phyloP scores from a whole-genome alignment of 2,797 vertebrate genomes.

The Emydoidea blandingii region DNA sequence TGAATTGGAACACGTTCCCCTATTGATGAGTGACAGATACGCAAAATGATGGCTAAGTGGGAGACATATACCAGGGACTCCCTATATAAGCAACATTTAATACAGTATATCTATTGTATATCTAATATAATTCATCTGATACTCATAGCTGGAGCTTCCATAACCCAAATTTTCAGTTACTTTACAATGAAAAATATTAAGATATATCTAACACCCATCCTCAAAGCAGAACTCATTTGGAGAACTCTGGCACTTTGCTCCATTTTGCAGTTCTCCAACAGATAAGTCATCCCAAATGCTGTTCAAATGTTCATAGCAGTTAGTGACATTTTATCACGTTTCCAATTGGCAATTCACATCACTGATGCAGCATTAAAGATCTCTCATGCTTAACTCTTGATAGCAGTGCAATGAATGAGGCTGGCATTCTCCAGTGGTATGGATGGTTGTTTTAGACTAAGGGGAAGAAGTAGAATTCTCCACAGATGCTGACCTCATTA shows the following conservation, averaged over 20 bases:
- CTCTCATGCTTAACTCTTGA: constrained; percentile 18
- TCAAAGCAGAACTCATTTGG: neutral
- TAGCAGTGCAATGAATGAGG: constrained; percentile 1
- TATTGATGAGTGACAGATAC: no score
- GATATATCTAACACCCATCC: neutral
- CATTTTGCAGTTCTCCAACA: neutral
- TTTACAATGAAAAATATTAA: neutral
- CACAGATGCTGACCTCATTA: neutral
- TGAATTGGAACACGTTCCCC: no score
- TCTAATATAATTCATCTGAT: neutral
- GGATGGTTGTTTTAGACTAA: constrained; percentile 5
- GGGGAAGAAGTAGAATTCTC: constrained; percentile 12
- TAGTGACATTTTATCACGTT: constrained; percentile 16
- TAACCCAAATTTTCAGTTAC: neutral
- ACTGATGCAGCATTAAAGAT: constrained; percentile 5
- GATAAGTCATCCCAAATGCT: neutral
- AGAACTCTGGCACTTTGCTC: neutral
- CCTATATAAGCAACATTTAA: neutral
- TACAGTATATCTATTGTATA: neutral
- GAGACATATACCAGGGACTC: no score
- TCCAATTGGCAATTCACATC: constrained; percentile 6
- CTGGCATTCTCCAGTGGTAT: neutral
- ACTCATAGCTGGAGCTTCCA: neutral
- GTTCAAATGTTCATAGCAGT: neutral
- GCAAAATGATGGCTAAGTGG: no score